Percentiles rank a stretch among this genome's conserved stretches.
Evolutionary conservation across 2,797 vertebrate species (phyloP).

Genomic region (Acanthurus leucopareius): DNA sequence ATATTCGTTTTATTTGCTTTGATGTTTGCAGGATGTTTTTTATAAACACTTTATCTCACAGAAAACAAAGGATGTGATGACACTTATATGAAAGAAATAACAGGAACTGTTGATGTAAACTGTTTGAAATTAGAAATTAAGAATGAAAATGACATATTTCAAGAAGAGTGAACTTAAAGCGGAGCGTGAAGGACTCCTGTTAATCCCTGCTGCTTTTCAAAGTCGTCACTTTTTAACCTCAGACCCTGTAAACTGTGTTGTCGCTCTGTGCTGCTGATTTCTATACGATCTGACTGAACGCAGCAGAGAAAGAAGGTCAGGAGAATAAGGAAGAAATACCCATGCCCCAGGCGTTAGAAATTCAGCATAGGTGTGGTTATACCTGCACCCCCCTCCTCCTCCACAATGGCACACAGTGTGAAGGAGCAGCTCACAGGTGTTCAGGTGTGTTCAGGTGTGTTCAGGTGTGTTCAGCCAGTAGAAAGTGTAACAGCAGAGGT

Average conservation of each 20-base stretch:
- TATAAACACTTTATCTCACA: background rate
- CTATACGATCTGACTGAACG: slow-evolving; percentile 20
- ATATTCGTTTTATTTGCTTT: background rate
- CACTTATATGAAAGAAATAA: background rate
- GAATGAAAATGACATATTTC: too few species aligned
- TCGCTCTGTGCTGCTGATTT: background rate
- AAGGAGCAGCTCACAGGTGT: slow-evolving; percentile 66
- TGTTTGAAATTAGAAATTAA: too few species aligned
- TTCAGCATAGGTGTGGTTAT: slow-evolving; percentile 87
- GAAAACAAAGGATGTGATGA: slow-evolving; percentile 5
- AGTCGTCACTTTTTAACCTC: background rate
- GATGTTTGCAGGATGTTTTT: slow-evolving; percentile 2
- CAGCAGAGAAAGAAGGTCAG: slow-evolving; percentile 62
- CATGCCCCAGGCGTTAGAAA: slow-evolving; percentile 87
- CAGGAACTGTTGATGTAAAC: too few species aligned
- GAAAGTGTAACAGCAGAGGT: slow-evolving; percentile 55
- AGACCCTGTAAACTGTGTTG: background rate
- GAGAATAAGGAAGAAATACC: slow-evolving; percentile 80
- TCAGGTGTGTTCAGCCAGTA: slow-evolving; percentile 37
- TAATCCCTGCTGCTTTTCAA: background rate
- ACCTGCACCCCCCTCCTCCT: slow-evolving; percentile 56
- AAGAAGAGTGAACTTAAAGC: too few species aligned
- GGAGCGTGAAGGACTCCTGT: background rate
- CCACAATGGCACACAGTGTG: slow-evolving; percentile 64
- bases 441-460: background rate